Base-by-base conservation (phyloP, 2,797 vertebrate species). In the Champsocephalus gunnari region DNA sequence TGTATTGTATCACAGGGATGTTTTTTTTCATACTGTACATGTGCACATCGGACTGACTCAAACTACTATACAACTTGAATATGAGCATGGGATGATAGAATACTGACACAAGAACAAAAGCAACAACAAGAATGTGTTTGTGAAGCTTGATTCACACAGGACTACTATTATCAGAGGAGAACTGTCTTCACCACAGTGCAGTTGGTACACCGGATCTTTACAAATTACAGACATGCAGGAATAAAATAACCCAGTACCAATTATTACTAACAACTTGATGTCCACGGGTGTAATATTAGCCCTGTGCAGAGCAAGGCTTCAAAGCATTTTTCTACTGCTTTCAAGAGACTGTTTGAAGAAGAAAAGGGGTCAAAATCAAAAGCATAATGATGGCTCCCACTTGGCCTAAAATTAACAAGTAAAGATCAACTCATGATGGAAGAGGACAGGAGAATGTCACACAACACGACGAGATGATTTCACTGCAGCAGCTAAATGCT, bases 241-340 rank as follows among this genome's bases (percentile, higher is more conserved):
- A 84, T 78, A 82, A 82, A 83, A 81, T 63, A 60, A 50, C 55
- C 49, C 49, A 58, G 66, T 53, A 13, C 60, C 21, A 75, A 81
- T 85, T 71, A 79, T 79, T 65, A 55, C 63, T 63, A 71, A 66
- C 47, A 63, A 12, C 65, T 45, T 62, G 4, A 77, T 58, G 77
- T 66, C 59, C 70, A 43, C 28, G 60, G 63, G 68, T 62, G 71
- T 80, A 68, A 80, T 69, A 60, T 71, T 74, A 76, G 63, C 50
- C 49, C 48, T 64, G 21, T 67, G 80, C 1, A 11, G 49, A 69
- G 66, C 56, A 1, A 1, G 8, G 32, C 75, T 82, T 89, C 84
- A 87, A 83, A 83, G 82, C 73, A 66, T 83, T 82, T 83, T 75
- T 83, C 45, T 45, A 59, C 6, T 51, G 61, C 74, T 65, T 80